Conservation (phyloP, 1,140 invertebrate species). For the Drosophila grimshawi region DNA sequence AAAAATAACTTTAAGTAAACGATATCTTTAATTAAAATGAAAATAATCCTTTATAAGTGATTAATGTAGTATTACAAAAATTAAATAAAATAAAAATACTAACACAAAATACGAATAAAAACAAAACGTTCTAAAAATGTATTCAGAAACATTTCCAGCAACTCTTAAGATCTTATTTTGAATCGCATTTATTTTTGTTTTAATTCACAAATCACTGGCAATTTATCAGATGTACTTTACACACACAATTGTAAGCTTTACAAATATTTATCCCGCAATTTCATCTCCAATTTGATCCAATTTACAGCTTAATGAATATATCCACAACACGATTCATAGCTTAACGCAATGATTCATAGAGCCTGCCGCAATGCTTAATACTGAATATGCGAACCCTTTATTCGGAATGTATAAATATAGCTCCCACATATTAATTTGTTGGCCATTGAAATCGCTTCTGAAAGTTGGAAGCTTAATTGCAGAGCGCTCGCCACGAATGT, state of each 20-base stretch:
- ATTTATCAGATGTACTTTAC: neutral
- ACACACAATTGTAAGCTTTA: slow-evolving; percentile 13
- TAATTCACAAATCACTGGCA: neutral
- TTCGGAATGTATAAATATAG: slow-evolving; percentile 1
- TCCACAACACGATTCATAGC: slow-evolving; percentile 3
- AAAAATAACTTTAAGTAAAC: no score
- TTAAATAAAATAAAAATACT: no score
- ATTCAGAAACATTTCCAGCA: no score
- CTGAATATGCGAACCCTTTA: neutral
- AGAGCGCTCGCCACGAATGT: neutral
- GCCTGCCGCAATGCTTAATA: slow-evolving; percentile 2
- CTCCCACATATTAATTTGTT: slow-evolving; percentile 24
- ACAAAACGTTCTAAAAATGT: no score
- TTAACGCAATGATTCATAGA: slow-evolving; percentile 30
- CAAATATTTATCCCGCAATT: slow-evolving; percentile 22
- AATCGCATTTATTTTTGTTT: no score
- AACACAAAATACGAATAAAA: no score
- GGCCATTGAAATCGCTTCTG: slow-evolving; percentile 14
- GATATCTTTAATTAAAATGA: no score
- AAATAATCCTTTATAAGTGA: no score
- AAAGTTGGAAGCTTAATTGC: slow-evolving; percentile 31
- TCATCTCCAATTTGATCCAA: slow-evolving; percentile 38
- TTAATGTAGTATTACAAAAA: no score
- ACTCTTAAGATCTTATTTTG: no score
- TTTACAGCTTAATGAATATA: slow-evolving; percentile 37